Percentiles rank a stretch among this genome's conserved stretches.
Conservation (phyloP, 2,888 invertebrate genomes). For the Sipunculus nudus region DNA sequence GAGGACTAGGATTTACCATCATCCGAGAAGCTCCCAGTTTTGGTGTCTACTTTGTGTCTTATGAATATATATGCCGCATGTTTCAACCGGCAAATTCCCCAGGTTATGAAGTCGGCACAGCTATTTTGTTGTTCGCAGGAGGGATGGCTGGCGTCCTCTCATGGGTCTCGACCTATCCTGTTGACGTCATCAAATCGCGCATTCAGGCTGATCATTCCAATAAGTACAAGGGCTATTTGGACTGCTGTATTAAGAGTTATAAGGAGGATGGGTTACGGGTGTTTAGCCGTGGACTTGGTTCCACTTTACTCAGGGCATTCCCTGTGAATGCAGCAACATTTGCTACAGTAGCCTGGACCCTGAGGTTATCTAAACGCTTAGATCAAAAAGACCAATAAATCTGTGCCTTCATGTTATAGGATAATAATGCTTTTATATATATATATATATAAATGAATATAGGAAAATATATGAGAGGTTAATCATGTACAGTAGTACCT, state of each 20-base stretch:
- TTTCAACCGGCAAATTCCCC: constrained; percentile 17
- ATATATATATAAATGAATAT: too few species aligned
- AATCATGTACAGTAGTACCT: too few species aligned
- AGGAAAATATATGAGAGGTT: too few species aligned
- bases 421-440: too few species aligned
- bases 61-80: constrained; percentile 71
- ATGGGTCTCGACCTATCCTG: constrained; percentile 86
- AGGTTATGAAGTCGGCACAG: constrained; percentile 2
- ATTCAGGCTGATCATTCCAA: constrained; percentile 73
- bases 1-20: constrained; percentile 70
- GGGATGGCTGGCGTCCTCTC: constrained; percentile 84
- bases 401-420: too few species aligned
- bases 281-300: constrained; percentile 79
- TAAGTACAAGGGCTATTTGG: constrained; percentile 76
- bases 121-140: constrained; percentile 78
- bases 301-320: constrained; percentile 86
- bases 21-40: constrained; percentile 83
- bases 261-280: constrained; percentile 76
- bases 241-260: constrained; percentile 80
- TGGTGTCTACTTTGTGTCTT: constrained; percentile 85
- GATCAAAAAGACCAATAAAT: too few species aligned
- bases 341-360: constrained; percentile 14
- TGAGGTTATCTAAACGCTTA: too few species aligned
- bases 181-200: constrained; percentile 90
- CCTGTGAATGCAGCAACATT: constrained; percentile 94